These are phyloP conservation scores for Caenorhabditis wallacei DNA, from an alignment of 2,888 invertebrate species.

Conservation along the genomic window DNA sequence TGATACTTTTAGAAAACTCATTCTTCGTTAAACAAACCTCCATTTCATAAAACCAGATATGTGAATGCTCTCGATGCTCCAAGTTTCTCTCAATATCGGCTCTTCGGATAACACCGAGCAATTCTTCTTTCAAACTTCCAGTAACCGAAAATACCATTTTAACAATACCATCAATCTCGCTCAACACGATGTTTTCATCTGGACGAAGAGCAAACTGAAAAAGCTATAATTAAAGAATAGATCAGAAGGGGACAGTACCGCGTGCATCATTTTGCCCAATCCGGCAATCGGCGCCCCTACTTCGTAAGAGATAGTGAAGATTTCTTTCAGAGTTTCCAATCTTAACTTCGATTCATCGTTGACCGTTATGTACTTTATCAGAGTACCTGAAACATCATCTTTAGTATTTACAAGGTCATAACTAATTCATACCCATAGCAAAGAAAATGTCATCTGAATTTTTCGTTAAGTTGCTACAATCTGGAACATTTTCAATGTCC, in stretches of 20 bases:
- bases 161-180: conserved; percentile 22
- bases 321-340: conserved; percentile 8
- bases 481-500: conserved; percentile 15
- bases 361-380: conserved; percentile 18
- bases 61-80: conserved; percentile 8
- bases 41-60: conserved; percentile 13
- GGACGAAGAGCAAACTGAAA: conserved; percentile 39
- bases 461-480: background rate
- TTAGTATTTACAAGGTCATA: background rate
- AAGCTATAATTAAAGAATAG: background rate
- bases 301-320: conserved; percentile 16
- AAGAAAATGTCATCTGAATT: conserved; percentile 29
- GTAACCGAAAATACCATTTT: conserved; percentile 27
- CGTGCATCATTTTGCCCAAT: conserved; percentile 40
- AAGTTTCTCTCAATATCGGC: conserved; percentile 32
- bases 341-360: conserved; percentile 9
- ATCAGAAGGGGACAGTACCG: too few species aligned
- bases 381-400: conserved; percentile 10
- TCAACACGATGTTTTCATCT: conserved; percentile 6
- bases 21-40: conserved; percentile 5
- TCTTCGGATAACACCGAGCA: conserved; percentile 18
- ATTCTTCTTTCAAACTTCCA: conserved; percentile 9
- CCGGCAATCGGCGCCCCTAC: conserved; percentile 23
- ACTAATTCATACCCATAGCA: conserved; percentile 23
- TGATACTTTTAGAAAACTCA: too few species aligned